A percentile compares a stretch with the other conserved stretches of the same genome.
Evolutionary conservation across 2,113 vertebrate species (phyloP).

Genomic region (Notiomystis cincta): DNA sequence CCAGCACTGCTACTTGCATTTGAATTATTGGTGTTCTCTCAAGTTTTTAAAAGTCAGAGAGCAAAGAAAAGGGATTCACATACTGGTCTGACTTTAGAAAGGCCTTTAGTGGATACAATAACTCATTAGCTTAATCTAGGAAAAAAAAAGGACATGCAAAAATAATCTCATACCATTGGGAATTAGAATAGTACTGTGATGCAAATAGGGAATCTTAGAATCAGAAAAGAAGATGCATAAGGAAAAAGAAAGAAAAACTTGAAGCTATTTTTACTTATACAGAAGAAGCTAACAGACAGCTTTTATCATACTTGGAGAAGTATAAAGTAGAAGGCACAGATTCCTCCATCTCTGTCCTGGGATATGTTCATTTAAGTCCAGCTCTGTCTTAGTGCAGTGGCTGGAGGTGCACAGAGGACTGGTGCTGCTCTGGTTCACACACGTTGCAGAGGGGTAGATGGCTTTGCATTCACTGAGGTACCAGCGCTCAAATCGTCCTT

Average conservation of each 20-base stretch:
- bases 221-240: background rate
- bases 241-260: background rate
- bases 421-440: background rate
- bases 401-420: background rate
- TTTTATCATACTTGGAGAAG: background rate
- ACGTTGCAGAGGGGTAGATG: rapidly evolving
- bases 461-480: background rate
- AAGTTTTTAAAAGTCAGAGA: background rate
- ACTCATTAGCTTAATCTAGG: background rate
- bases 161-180: background rate
- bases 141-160: background rate
- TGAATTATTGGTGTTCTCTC: background rate
- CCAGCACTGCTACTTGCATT: background rate
- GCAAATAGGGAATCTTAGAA: background rate
- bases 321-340: background rate
- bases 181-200: background rate
- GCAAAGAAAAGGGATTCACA: background rate
- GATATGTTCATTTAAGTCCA: background rate
- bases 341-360: background rate
- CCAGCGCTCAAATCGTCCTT: rapidly evolving
- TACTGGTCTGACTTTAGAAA: background rate
- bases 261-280: background rate
- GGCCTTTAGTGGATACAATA: background rate
- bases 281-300: background rate
- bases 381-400: background rate